Percentiles rank a stretch among this genome's conserved stretches.
phyloP scores from a whole-genome alignment of 1,140 invertebrate genomes.

The Plectrocnemia conspersa region DNA sequence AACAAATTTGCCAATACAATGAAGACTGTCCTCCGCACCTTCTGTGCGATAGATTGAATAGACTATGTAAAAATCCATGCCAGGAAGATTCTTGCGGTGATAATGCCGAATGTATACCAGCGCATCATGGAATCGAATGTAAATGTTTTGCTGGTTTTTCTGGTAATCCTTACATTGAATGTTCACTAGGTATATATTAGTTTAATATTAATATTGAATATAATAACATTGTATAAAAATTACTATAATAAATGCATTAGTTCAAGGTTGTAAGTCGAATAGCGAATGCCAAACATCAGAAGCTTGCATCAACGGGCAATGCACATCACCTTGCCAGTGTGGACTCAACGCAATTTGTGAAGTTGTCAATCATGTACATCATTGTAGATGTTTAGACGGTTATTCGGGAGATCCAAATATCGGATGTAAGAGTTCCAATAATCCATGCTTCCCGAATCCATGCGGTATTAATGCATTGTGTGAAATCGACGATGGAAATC shows the following conservation, averaged over 20 bases:
- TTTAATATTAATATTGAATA: background rate
- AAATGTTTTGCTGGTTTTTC: conserved; percentile 68
- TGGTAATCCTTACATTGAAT: conserved; percentile 76
- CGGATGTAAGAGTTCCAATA: conserved; percentile 57
- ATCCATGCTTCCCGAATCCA: conserved; percentile 78
- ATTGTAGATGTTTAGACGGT: conserved; percentile 71
- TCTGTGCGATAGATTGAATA: conserved; percentile 74
- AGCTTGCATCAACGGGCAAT: conserved; percentile 70
- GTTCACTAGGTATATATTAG: conserved; percentile 52
- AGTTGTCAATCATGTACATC: conserved; percentile 65
- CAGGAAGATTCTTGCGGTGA: conserved; percentile 75
- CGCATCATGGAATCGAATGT: conserved; percentile 73
- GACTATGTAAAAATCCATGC: conserved; percentile 80
- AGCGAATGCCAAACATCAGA: conserved; percentile 63
- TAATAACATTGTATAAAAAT: background rate
- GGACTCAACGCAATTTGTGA: conserved; percentile 72
- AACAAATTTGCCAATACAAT: conserved; percentile 80
- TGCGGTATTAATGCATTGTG: conserved; percentile 80
- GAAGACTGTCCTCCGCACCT: conserved; percentile 81
- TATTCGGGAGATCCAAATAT: conserved; percentile 66
- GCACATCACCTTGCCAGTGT: conserved; percentile 71
- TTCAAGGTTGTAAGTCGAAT: conserved; percentile 64
- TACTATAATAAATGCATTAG: conserved; percentile 39
- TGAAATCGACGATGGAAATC: conserved; percentile 79
- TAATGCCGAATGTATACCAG: conserved; percentile 74